A percentile compares a stretch with the other conserved stretches of the same genome.
phyloP scores from a whole-genome alignment of 2,888 invertebrate species.

The Acrobasis repandana region DNA sequence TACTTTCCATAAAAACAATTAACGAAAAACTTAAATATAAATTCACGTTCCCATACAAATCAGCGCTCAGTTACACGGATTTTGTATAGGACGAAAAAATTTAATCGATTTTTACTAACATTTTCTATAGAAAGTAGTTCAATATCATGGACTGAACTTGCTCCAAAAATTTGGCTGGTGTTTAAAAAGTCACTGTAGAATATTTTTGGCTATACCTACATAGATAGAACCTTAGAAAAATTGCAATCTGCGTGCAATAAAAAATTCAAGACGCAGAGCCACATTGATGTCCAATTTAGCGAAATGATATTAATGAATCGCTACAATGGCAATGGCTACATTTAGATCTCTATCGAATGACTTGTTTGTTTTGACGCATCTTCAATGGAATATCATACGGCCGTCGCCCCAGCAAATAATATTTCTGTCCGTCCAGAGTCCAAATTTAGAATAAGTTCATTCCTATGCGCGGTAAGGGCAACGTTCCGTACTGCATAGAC shows the following conservation, averaged over 20 bases:
- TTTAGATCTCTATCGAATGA: conserved; percentile 41
- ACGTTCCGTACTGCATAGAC: conserved; percentile 26
- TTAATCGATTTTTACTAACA: no score
- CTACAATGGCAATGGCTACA: conserved; percentile 38
- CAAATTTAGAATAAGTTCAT: conserved; percentile 60
- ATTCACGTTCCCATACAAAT: no score
- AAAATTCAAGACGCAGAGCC: background rate
- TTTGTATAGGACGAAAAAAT: no score
- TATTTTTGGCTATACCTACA: no score
- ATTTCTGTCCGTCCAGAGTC: conserved; percentile 53
- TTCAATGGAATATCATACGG: conserved; percentile 48
- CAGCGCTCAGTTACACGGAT: no score
- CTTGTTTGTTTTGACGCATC: conserved; percentile 52
- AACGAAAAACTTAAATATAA: no score
- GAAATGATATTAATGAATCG: conserved; percentile 18
- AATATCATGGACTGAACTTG: no score
- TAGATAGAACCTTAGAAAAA: no score
- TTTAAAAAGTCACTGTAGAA: no score
- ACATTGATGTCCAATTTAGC: background rate
- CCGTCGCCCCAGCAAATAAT: conserved; percentile 63
- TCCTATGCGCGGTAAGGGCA: conserved; percentile 35
- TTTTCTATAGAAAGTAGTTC: no score
- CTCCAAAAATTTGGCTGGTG: no score
- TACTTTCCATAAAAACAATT: no score
- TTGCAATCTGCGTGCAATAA: background rate